A percentile compares a stretch with the other conserved stretches of the same genome.
These are phyloP conservation scores for Atlantisia rogersi DNA, from an alignment of 2,113 vertebrate genomes.

Conservation along the genomic window DNA sequence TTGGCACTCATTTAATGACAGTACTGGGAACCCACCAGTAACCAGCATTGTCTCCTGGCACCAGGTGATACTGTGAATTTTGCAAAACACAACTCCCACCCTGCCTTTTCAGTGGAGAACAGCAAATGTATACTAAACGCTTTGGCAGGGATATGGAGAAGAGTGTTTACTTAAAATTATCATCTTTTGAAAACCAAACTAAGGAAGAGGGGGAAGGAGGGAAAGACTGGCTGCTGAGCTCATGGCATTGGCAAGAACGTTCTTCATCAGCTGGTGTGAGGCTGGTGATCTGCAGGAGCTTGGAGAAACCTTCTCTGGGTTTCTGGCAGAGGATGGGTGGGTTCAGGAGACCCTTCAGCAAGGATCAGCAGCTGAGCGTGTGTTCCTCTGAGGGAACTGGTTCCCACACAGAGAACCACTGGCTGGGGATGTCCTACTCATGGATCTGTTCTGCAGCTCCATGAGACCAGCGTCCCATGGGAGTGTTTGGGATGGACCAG, in stretches of 20 bases:
- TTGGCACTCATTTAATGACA: neutral
- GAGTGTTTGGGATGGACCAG: neutral
- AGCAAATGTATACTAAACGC: neutral
- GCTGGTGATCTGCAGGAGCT: neutral
- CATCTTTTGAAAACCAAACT: neutral
- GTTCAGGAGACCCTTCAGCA: neutral
- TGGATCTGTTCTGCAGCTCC: neutral
- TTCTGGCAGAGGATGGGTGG: neutral
- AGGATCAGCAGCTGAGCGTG: neutral
- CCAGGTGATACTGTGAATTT: neutral
- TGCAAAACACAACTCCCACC: neutral
- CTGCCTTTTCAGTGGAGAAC: neutral
- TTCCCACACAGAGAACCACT: neutral
- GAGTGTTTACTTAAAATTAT: neutral
- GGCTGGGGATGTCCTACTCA: neutral
- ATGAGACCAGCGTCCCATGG: accelerated
- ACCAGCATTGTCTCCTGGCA: neutral
- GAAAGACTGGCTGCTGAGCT: neutral
- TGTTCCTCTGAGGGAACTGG: neutral
- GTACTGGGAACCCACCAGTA: neutral
- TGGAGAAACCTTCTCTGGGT: neutral
- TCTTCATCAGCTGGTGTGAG: neutral
- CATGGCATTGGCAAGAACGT: neutral
- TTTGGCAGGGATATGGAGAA: neutral
- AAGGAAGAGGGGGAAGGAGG: neutral